Evolutionary conservation across 92 coral and sea anemone species (phyloP), one percentile per base, ranked within the genome.

Genomic region (Metridium senile): DNA sequence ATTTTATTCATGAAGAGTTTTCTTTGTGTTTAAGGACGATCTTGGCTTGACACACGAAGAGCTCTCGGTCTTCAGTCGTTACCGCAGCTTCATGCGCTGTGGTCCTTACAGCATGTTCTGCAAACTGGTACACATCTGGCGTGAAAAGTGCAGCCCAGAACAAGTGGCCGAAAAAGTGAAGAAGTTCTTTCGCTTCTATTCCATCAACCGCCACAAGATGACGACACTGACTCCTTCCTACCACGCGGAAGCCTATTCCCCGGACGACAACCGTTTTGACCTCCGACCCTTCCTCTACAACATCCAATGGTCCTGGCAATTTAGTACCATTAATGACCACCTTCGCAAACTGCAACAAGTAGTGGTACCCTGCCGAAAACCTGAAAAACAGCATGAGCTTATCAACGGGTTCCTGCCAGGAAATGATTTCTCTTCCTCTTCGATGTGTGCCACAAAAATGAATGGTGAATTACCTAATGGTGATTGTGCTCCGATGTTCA

Each of bases 41-140:
- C 93, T 96, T 96, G 97, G 99, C 1, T 89, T 96, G 97, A 87
- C 96, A 0, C 92, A 96, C 58, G 97, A 93, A 25, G 99, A 96
- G 61, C 88, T 96, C 1, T 96, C 99, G 27, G 79, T 77, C 58
- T 96, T 81, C 72, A 97, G 99, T 18, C 91, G 92, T 53, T 74
- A 89, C 18, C 89, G 99, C 26, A 96, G 93, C 75, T 75, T 85
- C 70, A 54, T 82, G 23, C 86, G 93, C 11, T 96, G 97, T 33
- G 99, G 99, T 1, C 99, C 99, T 0, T 96, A 93, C 81, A 90
- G 91, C 76, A 96, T 96, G 99, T 96, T 96, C 91, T 92, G 96
- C 53, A 96, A 96, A 69, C 81, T 96, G 53, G 75, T 90, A 57
- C 96, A 96, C 79, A 66, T 81, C 8, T 96, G 99, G 99, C 86